Evolutionary conservation across 1,140 invertebrate genomes (phyloP).

Genomic region (Diorhabda sublineata): DNA sequence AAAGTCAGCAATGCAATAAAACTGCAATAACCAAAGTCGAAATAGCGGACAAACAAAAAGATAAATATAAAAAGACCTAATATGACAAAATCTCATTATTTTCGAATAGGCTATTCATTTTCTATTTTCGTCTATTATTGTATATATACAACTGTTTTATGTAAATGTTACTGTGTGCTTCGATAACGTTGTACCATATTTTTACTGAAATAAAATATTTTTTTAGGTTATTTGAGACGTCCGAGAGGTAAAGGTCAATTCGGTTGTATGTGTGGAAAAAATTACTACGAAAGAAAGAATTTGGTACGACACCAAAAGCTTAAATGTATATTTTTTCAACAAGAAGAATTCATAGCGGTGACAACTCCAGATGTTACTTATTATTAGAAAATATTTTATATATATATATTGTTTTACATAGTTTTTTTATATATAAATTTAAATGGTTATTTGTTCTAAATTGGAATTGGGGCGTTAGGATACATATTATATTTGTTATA

Average conservation of each 20-base stretch:
- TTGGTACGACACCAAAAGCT: conserved; percentile 34
- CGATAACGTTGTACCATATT: neutral
- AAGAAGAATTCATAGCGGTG: neutral
- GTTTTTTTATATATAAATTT: neutral
- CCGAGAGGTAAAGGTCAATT: conserved; percentile 34
- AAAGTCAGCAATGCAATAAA: too few relatives aligned
- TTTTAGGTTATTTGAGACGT: conserved; percentile 25
- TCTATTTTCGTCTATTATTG: too few relatives aligned
- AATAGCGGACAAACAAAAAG: too few relatives aligned
- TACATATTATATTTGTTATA: too few relatives aligned
- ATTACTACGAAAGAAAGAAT: conserved; percentile 39
- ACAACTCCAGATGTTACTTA: neutral
- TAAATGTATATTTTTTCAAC: conserved; percentile 20
- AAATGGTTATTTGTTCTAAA: neutral
- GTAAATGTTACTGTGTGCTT: too few relatives aligned
- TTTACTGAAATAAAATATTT: neutral
- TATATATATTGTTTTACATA: neutral
- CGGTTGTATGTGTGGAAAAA: conserved; percentile 32
- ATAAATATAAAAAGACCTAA: too few relatives aligned
- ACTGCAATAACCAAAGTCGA: too few relatives aligned
- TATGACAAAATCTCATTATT: too few relatives aligned
- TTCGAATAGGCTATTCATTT: too few relatives aligned
- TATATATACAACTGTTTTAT: too few relatives aligned
- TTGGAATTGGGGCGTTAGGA: too few relatives aligned
- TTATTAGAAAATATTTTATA: neutral